Conservation (phyloP, 2,797 vertebrate genomes). For the Ctenosaura bakeri region DNA sequence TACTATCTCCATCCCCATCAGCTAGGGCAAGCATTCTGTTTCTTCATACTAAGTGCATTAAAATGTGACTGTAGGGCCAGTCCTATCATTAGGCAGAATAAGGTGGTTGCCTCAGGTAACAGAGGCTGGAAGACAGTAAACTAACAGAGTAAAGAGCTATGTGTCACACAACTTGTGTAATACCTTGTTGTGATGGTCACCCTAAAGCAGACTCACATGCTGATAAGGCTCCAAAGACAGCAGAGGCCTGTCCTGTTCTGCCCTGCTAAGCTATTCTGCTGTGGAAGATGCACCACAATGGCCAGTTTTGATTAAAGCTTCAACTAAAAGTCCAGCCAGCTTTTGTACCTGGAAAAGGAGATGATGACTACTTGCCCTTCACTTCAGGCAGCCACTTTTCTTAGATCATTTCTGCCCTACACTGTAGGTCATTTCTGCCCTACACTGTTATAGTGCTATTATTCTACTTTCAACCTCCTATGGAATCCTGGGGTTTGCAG, state of each 20-base stretch:
- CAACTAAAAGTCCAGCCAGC: background rate
- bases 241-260: too few relatives aligned
- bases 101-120: background rate
- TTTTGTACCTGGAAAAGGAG: background rate
- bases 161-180: background rate
- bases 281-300: background rate
- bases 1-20: background rate
- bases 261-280: background rate
- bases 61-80: background rate
- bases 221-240: too few relatives aligned
- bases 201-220: too few relatives aligned
- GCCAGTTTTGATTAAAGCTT: background rate
- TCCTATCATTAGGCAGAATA: background rate
- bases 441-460: too few relatives aligned
- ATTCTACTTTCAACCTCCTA: too few relatives aligned
- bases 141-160: background rate
- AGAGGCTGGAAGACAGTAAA: background rate
- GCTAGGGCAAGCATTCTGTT: background rate
- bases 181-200: too few relatives aligned
- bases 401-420: too few relatives aligned
- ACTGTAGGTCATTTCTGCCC: too few relatives aligned
- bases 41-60: background rate
- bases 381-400: background rate
- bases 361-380: background rate
- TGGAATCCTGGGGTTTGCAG: too few relatives aligned